These are phyloP conservation scores for Saxidomus purpurata DNA, from an alignment of 1,140 invertebrate genomes.

Conservation along the genomic window DNA sequence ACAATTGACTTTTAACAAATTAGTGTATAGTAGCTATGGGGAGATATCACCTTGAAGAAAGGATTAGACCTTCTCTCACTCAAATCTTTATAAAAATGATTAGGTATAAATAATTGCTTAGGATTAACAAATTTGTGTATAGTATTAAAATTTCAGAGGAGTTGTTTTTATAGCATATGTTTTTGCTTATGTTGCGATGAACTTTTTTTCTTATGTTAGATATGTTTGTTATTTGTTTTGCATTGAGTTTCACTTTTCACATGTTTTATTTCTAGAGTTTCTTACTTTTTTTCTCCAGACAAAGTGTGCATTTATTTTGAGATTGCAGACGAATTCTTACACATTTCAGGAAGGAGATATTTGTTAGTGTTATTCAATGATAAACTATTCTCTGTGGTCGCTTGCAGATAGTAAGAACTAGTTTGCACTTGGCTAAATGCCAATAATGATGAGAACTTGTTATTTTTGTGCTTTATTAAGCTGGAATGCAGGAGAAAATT, in stretches of 20 bases:
- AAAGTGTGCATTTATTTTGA: background rate
- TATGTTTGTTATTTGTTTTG: conserved; percentile 22
- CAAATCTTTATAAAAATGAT: background rate
- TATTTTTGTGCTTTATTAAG: too few species aligned
- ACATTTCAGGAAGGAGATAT: too few species aligned
- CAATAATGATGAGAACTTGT: too few species aligned
- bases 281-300: too few species aligned
- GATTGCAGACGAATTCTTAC: too few species aligned
- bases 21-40: background rate
- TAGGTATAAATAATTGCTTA: conserved; percentile 32
- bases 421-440: too few species aligned
- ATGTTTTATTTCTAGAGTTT: background rate
- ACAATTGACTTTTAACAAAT: conserved; percentile 66
- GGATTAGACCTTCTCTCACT: background rate
- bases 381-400: too few species aligned
- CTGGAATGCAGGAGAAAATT: too few species aligned
- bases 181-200: conserved; percentile 10
- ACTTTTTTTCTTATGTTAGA: conserved; percentile 17
- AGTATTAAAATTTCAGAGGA: conserved; percentile 8
- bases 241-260: background rate
- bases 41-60: conserved; percentile 23
- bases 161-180: conserved; percentile 13
- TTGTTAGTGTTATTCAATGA: too few species aligned
- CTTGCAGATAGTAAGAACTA: too few species aligned
- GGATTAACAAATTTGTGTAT: conserved; percentile 37